Conservation (phyloP, 2,888 invertebrate genomes). For the Idaea dimidiata region DNA sequence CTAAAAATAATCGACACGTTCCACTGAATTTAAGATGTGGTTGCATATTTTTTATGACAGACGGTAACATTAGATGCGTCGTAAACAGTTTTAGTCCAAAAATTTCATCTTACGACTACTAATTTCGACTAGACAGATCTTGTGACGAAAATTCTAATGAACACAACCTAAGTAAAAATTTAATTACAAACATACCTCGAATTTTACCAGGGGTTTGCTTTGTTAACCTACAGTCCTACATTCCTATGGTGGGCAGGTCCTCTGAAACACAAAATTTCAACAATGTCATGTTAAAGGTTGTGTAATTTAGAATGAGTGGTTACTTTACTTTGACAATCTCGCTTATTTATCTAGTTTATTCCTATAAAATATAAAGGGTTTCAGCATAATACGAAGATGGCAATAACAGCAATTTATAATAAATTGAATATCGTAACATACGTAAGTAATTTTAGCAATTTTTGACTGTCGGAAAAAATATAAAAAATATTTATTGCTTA, state of each 20-base stretch:
- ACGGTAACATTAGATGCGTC: not conserved
- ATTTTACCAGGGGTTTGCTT: slow-evolving; percentile 21
- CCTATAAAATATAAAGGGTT: slow-evolving; percentile 7
- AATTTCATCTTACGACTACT: not conserved
- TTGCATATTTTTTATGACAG: slow-evolving; percentile 37
- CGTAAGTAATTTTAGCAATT: slow-evolving; percentile 22
- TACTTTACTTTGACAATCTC: slow-evolving; percentile 20
- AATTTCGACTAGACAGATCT: not conserved
- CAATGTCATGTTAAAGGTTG: slow-evolving; percentile 18
- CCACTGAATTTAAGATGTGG: slow-evolving; percentile 31
- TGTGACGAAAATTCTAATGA: not conserved
- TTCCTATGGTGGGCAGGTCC: slow-evolving; percentile 21
- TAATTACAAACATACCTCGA: slow-evolving; percentile 22
- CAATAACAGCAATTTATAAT: slow-evolving; percentile 18
- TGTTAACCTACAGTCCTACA: slow-evolving; percentile 19
- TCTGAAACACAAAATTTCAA: slow-evolving; percentile 22
- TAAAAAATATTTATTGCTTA: slow-evolving; percentile 44
- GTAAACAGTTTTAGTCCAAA: not conserved
- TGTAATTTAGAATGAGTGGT: slow-evolving; percentile 15
- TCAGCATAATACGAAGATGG: slow-evolving; percentile 13
- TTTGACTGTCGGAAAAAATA: slow-evolving; percentile 30
- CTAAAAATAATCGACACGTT: slow-evolving; percentile 48
- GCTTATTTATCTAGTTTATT: slow-evolving; percentile 12
- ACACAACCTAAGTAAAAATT: slow-evolving; percentile 10
- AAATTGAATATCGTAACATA: slow-evolving; percentile 12